Evolutionary conservation across 2,797 vertebrate genomes (phyloP).

Genomic region (Intellagama lesueurii): DNA sequence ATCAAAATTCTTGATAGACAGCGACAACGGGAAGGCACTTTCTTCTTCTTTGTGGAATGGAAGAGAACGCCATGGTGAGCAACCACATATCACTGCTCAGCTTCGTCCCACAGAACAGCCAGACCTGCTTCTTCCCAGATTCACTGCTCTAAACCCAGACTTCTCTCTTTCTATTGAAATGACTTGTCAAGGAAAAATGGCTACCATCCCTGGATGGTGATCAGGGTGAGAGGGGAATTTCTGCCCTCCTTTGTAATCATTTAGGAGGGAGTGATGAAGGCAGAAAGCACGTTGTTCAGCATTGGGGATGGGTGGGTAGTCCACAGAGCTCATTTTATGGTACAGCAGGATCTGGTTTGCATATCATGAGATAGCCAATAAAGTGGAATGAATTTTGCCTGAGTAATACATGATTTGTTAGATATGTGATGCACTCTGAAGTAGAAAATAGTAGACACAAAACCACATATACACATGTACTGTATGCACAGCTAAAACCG

Average conservation of each 20-base stretch:
- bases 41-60: slow-evolving; percentile 44
- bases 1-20: slow-evolving; percentile 36
- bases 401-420: no score
- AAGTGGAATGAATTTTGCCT: not conserved
- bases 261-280: not conserved
- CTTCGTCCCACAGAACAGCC: not conserved
- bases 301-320: not conserved
- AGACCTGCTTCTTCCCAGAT: slow-evolving; percentile 52
- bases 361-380: not conserved
- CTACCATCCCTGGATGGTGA: not conserved
- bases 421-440: no score
- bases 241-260: not conserved
- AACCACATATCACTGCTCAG: slow-evolving; percentile 43
- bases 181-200: not conserved
- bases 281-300: not conserved
- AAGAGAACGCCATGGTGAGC: not conserved
- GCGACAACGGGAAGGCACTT: not conserved
- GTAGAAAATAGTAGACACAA: no score
- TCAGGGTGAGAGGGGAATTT: not conserved
- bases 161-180: not conserved
- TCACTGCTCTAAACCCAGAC: slow-evolving; percentile 45
- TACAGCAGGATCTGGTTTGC: not conserved
- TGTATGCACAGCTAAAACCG: not conserved
- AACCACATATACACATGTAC: not conserved
- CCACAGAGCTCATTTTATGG: not conserved